These are phyloP conservation scores for Sebastes schlegelii DNA, from an alignment of 2,113 vertebrate genomes.

Conservation along the genomic window DNA sequence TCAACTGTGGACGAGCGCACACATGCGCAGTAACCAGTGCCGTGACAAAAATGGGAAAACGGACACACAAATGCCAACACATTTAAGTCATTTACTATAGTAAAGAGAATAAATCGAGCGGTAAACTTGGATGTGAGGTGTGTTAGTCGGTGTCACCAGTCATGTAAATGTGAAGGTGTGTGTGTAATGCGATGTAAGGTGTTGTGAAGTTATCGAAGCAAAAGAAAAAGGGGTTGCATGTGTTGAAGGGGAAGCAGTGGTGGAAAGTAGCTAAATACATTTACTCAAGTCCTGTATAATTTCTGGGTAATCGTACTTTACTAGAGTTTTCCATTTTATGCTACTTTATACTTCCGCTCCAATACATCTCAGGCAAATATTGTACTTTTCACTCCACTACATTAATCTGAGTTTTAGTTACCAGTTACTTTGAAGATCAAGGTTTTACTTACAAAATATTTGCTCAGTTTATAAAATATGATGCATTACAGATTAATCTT, in stretches of 20 bases:
- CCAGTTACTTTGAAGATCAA: no score
- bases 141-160: background rate
- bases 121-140: background rate
- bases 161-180: background rate
- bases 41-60: background rate
- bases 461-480: no score
- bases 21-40: background rate
- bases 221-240: constrained; percentile 1
- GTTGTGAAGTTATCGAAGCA: background rate
- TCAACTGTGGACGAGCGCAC: constrained; percentile 30
- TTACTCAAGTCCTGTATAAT: no score
- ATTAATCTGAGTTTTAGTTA: no score
- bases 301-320: no score
- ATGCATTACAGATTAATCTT: no score
- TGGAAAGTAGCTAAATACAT: no score
- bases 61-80: background rate
- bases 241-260: background rate
- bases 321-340: no score
- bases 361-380: no score
- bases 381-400: no score
- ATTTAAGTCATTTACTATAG: background rate
- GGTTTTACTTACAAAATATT: no score
- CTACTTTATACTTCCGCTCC: no score
- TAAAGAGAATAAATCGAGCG: background rate
- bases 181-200: background rate